phyloP scores from a whole-genome alignment of 2,888 invertebrate genomes.

The Tachina fera region DNA sequence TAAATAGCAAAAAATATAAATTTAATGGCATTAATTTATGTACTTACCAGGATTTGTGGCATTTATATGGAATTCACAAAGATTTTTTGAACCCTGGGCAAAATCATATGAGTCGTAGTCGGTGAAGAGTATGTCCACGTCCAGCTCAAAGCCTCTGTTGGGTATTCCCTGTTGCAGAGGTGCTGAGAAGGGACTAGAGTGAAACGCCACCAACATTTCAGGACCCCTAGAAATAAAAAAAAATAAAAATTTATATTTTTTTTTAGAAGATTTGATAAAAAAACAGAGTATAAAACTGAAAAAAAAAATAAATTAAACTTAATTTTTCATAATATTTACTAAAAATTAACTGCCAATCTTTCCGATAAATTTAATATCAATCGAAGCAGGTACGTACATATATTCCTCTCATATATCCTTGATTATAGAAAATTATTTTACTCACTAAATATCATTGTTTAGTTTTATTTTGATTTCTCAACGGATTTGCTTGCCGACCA shows the following conservation, averaged over 20 bases:
- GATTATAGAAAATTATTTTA: no score
- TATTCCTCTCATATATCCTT: no score
- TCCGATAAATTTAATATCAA: no score
- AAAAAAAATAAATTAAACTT: no score
- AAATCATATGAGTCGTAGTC: constrained; percentile 94
- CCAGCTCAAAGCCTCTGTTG: constrained; percentile 91
- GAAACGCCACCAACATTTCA: constrained; percentile 94
- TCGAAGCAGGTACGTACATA: no score
- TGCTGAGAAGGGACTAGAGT: constrained; percentile 92
- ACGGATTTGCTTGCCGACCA: no score
- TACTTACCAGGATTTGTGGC: constrained; percentile 85
- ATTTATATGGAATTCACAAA: constrained; percentile 90
- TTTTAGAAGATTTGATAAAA: no score
- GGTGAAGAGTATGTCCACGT: constrained; percentile 93
- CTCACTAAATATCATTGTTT: no score
- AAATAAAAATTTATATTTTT: background rate
- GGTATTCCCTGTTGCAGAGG: constrained; percentile 88
- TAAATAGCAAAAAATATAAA: background rate
- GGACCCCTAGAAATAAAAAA: constrained; percentile 85
- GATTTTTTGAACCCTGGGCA: constrained; percentile 85
- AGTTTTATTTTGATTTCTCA: no score
- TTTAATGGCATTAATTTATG: background rate
- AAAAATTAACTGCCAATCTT: no score
- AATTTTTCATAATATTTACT: no score
- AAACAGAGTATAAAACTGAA: no score